Conservation (phyloP, 2,113 vertebrate species). For the Gorsachius goisagi region DNA sequence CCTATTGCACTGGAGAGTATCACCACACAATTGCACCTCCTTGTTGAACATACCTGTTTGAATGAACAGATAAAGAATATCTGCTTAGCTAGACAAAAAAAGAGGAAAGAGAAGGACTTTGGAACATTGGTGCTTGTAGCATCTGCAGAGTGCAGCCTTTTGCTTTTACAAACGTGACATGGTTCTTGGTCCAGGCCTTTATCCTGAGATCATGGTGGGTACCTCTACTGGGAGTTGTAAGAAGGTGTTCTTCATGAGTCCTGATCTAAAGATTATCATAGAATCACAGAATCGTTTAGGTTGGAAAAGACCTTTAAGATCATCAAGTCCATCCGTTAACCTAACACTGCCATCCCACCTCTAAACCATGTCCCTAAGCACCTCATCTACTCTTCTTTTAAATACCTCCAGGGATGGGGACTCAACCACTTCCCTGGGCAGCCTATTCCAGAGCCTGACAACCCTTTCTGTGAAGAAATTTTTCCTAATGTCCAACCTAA, state of each 20-base stretch:
- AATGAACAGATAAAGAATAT: not conserved
- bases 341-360: no score
- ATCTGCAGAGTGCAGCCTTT: not conserved
- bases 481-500: no score
- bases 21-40: not conserved
- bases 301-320: no score
- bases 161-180: not conserved
- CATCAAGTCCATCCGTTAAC: no score
- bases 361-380: no score
- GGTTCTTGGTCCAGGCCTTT: not conserved
- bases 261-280: not conserved
- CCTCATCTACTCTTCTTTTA: no score
- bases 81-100: not conserved
- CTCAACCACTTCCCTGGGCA: no score
- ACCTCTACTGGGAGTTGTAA: not conserved
- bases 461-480: no score
- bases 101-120: not conserved
- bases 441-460: no score
- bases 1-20: not conserved
- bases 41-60: not conserved
- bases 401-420: no score
- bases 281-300: no score
- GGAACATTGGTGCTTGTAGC: fast-evolving
- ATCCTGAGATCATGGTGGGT: not conserved
- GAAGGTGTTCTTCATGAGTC: not conserved